Evolutionary conservation across 2,888 invertebrate genomes (phyloP).

Genomic region (Prosapia bicincta): DNA sequence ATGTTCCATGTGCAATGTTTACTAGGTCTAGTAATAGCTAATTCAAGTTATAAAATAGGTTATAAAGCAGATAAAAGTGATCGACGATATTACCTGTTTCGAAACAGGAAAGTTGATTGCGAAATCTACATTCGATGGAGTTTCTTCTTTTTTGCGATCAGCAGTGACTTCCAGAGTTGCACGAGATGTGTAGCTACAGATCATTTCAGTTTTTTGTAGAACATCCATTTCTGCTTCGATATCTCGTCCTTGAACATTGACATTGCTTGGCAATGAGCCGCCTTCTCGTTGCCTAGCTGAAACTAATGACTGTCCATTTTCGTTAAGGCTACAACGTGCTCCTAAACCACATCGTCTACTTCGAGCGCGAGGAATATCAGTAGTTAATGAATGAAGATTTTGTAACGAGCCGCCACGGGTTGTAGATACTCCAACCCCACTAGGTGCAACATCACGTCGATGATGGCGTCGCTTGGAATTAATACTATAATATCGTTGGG

Average conservation of each 20-base stretch:
- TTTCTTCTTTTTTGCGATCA: neutral
- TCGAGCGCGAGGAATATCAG: neutral
- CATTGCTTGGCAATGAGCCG: slow-evolving; percentile 59
- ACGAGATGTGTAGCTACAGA: slow-evolving; percentile 21
- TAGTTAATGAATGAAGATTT: slow-evolving; percentile 7
- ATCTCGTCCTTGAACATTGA: slow-evolving; percentile 43
- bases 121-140: neutral
- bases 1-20: too few species aligned
- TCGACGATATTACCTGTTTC: neutral
- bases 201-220: neutral
- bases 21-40: too few species aligned
- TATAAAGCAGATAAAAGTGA: too few species aligned
- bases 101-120: neutral
- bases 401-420: slow-evolving; percentile 24
- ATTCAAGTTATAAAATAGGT: too few species aligned
- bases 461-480: slow-evolving; percentile 7
- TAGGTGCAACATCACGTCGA: neutral
- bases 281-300: slow-evolving; percentile 59
- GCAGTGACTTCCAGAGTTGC: slow-evolving; percentile 22
- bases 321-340: neutral
- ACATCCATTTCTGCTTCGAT: slow-evolving; percentile 37
- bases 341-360: neutral
- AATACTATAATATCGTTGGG: neutral
- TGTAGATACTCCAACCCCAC: slow-evolving; percentile 3
- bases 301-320: slow-evolving; percentile 12